Conservation (phyloP, 2,888 invertebrate species). For the Mythimna vitellina region DNA sequence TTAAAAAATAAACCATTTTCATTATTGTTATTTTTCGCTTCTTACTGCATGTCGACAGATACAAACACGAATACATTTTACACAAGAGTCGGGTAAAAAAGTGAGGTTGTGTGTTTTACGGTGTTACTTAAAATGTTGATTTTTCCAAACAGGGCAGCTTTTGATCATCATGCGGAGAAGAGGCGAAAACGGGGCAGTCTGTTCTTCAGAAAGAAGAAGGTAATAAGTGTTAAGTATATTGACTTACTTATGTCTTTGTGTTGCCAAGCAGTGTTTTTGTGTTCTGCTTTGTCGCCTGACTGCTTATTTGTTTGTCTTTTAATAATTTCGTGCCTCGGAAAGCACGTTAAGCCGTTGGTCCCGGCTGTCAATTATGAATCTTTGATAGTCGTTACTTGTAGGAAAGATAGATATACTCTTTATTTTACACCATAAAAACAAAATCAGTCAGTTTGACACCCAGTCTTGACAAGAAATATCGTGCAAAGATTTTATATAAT, state of each 20-base stretch:
- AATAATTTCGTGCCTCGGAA: not conserved
- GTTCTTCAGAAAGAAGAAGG: slow-evolving; percentile 98
- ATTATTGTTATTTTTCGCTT: slow-evolving; percentile 56
- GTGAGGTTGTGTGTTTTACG: not conserved
- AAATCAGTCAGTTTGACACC: too few relatives aligned
- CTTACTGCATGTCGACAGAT: slow-evolving; percentile 59
- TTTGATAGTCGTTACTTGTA: too few relatives aligned
- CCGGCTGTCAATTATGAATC: too few relatives aligned
- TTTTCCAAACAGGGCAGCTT: slow-evolving; percentile 87
- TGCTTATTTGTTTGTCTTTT: slow-evolving; percentile 17
- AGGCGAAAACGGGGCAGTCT: slow-evolving; percentile 96
- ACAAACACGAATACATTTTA: slow-evolving; percentile 41
- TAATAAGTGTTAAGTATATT: slow-evolving; percentile 55
- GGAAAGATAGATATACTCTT: too few relatives aligned
- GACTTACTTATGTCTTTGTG: slow-evolving; percentile 14
- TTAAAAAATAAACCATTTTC: slow-evolving; percentile 47
- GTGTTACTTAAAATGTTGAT: slow-evolving; percentile 25
- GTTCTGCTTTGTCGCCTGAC: slow-evolving; percentile 23
- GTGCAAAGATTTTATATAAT: too few relatives aligned
- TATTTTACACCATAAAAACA: too few relatives aligned
- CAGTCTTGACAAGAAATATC: too few relatives aligned
- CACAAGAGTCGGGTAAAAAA: slow-evolving; percentile 1
- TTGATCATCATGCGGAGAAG: slow-evolving; percentile 95
- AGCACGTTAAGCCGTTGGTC: too few relatives aligned
- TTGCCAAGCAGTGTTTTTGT: slow-evolving; percentile 14